Conservation (phyloP, 2,113 vertebrate species). For the Pangasianodon gigas region DNA sequence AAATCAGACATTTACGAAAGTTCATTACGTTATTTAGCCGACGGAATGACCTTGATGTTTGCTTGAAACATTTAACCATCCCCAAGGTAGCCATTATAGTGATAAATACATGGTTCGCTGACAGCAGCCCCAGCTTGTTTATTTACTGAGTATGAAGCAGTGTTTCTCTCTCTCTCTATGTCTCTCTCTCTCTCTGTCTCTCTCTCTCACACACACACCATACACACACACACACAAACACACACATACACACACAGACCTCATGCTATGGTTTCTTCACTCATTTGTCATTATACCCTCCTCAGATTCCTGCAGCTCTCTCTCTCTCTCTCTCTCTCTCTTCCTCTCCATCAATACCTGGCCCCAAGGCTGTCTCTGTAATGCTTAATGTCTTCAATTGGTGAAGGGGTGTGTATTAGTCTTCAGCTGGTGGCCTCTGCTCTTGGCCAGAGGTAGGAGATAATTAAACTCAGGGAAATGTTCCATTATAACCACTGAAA, state of each 20-base stretch:
- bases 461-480: constrained; percentile 44
- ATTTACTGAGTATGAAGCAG: constrained; percentile 71
- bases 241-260: constrained; percentile 57
- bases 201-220: constrained; percentile 5
- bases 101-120: constrained; percentile 73
- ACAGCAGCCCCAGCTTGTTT: constrained; percentile 72
- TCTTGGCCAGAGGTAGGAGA: background rate
- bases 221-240: constrained; percentile 35
- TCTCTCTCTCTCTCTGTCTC: background rate
- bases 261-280: constrained; percentile 68
- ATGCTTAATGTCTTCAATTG: constrained; percentile 51
- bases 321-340: constrained; percentile 5
- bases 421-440: constrained; percentile 35
- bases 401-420: constrained; percentile 46
- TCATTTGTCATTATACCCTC: constrained; percentile 55
- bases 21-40: constrained; percentile 73
- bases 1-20: constrained; percentile 69
- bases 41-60: constrained; percentile 77
- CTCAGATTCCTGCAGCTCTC: constrained; percentile 35
- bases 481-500: constrained; percentile 22
- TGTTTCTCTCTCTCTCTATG: constrained; percentile 6
- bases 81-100: constrained; percentile 79
- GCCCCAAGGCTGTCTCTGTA: constrained; percentile 43
- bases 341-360: constrained; percentile 37
- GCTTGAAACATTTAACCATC: constrained; percentile 80